These are phyloP conservation scores for Cairina moschata DNA, from an alignment of 2,113 vertebrate species.

Conservation along the genomic window DNA sequence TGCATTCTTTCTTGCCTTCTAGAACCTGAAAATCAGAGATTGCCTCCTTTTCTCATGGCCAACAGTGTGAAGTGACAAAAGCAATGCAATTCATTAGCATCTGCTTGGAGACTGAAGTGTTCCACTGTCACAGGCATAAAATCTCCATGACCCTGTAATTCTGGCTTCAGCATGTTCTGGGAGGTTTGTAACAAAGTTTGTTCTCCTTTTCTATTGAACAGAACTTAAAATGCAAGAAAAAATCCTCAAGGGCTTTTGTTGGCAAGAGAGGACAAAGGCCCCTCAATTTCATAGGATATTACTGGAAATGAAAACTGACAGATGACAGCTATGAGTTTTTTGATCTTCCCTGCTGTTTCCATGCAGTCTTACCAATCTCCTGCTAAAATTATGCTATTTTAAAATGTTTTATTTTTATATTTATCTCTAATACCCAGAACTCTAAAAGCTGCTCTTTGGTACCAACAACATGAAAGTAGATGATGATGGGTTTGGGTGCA, in stretches of 20 bases:
- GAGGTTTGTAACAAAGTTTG: background rate
- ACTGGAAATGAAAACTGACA: background rate
- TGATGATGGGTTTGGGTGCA: background rate
- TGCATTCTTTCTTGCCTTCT: too few relatives aligned
- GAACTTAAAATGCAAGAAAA: background rate
- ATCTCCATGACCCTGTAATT: background rate
- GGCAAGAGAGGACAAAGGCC: background rate
- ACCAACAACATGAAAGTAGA: background rate
- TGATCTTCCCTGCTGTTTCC: background rate
- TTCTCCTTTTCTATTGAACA: background rate
- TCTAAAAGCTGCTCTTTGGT: background rate
- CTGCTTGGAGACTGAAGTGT: background rate
- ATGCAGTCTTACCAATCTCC: background rate
- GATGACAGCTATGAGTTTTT: background rate
- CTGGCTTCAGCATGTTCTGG: background rate
- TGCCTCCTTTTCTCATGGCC: background rate
- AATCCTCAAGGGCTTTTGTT: background rate
- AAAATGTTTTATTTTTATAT: background rate
- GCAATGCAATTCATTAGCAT: background rate
- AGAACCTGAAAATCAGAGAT: background rate
- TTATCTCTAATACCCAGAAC: background rate
- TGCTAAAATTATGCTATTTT: background rate
- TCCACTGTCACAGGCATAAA: background rate
- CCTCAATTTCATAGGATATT: background rate
- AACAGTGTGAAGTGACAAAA: background rate